A percentile compares a stretch with the other conserved stretches of the same genome.
These are phyloP conservation scores for Oscheius sp. DNA, from an alignment of 2,888 invertebrate species.

Conservation along the genomic window DNA sequence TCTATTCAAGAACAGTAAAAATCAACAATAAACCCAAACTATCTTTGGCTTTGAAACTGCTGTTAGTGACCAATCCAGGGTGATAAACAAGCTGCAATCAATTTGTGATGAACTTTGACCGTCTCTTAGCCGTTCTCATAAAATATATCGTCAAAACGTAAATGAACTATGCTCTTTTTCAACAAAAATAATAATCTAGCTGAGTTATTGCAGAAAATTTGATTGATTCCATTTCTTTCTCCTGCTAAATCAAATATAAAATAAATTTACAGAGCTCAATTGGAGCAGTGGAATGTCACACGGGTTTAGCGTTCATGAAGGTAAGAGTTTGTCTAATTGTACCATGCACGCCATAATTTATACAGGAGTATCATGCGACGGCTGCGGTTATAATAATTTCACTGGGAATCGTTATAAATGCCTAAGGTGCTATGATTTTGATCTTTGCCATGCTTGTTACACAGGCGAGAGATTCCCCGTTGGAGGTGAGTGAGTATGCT, in stretches of 20 bases:
- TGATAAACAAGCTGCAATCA: no score
- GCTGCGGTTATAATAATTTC: conserved; percentile 96
- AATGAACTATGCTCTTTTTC: no score
- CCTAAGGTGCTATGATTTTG: conserved; percentile 98
- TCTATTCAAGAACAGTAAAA: no score
- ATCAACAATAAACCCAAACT: no score
- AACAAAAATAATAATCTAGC: no score
- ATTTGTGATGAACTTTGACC: no score
- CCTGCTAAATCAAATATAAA: no score
- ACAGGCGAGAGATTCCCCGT: conserved; percentile 28
- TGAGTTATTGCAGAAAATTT: no score
- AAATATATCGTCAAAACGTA: no score
- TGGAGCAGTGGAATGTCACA: conserved; percentile 8
- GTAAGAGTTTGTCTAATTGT: conserved; percentile 5
- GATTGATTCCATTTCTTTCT: neutral
- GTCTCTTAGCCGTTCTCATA: no score
- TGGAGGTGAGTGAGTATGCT: neutral
- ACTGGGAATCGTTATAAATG: conserved; percentile 97
- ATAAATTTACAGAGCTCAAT: neutral
- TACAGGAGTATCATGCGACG: conserved; percentile 97
- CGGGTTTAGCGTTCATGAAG: conserved; percentile 20
- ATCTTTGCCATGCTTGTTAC: conserved; percentile 84
- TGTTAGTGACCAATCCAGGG: no score
- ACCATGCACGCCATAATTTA: neutral
- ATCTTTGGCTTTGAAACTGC: no score